Conservation (phyloP, 2,113 vertebrate genomes). For the Brachyistius frenatus region DNA sequence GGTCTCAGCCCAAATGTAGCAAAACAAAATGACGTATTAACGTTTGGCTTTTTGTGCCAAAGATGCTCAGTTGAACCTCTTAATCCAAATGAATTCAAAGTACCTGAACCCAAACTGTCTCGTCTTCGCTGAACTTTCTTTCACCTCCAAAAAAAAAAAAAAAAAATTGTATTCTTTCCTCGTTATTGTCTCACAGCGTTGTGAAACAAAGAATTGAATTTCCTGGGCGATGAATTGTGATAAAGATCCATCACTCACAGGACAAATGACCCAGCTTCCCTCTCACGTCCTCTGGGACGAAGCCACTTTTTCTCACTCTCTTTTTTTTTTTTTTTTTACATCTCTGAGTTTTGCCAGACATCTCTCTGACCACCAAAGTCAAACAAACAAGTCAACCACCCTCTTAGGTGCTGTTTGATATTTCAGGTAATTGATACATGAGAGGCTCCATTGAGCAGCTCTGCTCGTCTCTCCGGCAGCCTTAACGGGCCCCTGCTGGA, state of each 20-base stretch:
- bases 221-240: conserved; percentile 39
- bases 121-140: conserved; percentile 39
- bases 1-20: not conserved
- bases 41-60: not conserved
- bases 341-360: conserved; percentile 55
- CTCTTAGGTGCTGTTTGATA: conserved; percentile 80
- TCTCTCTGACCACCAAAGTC: conserved; percentile 67
- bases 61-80: not conserved
- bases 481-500: conserved; percentile 41
- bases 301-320: conserved; percentile 19
- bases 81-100: not conserved
- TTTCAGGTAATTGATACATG: conserved; percentile 79
- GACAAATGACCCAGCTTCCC: conserved; percentile 43
- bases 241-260: conserved; percentile 21
- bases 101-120: not conserved
- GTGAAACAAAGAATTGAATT: conserved; percentile 46
- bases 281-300: conserved; percentile 51
- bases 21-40: not conserved
- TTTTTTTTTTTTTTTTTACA: not conserved
- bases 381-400: conserved; percentile 77
- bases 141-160: conserved; percentile 29
- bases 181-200: conserved; percentile 36
- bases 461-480: conserved; percentile 56
- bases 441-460: conserved; percentile 73
- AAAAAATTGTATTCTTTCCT: conserved; percentile 11